phyloP scores from a whole-genome alignment of 2,888 invertebrate genomes.

The Ophion costatus region DNA sequence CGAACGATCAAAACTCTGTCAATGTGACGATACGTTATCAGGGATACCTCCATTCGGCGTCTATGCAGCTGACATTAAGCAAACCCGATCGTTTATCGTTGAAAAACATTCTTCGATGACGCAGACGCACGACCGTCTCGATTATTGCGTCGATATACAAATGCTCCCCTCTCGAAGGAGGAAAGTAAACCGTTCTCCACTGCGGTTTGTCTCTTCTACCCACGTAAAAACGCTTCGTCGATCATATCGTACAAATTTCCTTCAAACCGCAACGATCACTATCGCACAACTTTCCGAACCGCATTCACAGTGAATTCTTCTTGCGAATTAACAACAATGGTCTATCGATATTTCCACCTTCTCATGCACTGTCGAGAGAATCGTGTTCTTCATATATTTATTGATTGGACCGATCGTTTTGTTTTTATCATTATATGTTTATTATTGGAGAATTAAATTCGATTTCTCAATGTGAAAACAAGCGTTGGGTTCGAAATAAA shows the following conservation, averaged over 20 bases:
- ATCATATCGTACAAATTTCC: conserved; percentile 54
- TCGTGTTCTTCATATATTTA: not conserved
- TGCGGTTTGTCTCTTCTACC: conserved; percentile 56
- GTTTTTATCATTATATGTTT: not conserved
- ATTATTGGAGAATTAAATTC: not conserved
- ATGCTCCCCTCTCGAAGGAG: conserved; percentile 21
- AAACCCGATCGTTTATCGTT: conserved; percentile 43
- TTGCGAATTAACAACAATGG: conserved; percentile 44
- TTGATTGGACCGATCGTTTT: not conserved
- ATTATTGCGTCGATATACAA: conserved; percentile 52
- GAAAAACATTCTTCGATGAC: conserved; percentile 56
- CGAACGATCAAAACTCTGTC: not conserved
- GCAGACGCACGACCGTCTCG: conserved; percentile 50
- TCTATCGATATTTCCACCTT: conserved; percentile 42
- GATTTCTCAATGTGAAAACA: not conserved
- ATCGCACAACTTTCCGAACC: conserved; percentile 50
- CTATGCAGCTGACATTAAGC: not conserved
- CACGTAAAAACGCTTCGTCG: conserved; percentile 44
- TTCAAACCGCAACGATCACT: conserved; percentile 60
- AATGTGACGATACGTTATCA: conserved; percentile 27
- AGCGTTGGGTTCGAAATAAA: not conserved
- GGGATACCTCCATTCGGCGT: not conserved
- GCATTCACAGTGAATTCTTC: conserved; percentile 30
- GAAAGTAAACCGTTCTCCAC: conserved; percentile 48
- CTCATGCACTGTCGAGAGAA: not conserved